Conservation (phyloP, 2,797 vertebrate species). For the Petrocephalus sullivani region DNA sequence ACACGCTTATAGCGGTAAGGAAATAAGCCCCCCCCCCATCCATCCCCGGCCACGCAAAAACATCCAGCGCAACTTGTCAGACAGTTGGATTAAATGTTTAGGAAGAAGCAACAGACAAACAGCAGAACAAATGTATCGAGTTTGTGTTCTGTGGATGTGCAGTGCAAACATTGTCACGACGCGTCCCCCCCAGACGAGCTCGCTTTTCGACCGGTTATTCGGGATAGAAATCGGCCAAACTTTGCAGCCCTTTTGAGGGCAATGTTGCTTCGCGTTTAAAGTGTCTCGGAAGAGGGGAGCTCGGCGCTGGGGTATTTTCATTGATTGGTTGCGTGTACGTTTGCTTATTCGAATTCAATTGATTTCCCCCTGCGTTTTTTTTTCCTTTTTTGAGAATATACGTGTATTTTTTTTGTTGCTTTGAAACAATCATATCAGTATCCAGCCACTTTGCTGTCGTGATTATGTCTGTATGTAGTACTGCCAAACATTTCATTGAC, state of each 20-base stretch:
- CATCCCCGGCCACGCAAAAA: background rate
- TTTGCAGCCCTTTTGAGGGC: conserved; percentile 25
- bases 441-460: background rate
- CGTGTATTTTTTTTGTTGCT: background rate
- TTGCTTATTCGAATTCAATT: background rate
- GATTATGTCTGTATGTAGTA: background rate
- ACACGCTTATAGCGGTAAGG: conserved; percentile 93
- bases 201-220: background rate
- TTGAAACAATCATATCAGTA: background rate
- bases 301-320: background rate
- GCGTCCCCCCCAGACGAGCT: background rate
- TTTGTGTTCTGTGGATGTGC: background rate
- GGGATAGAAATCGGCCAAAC: conserved; percentile 3
- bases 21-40: background rate
- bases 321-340: background rate
- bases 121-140: background rate
- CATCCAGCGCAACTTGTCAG: background rate
- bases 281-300: background rate
- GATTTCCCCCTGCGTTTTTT: background rate
- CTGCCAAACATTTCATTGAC: background rate
- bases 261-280: conserved; percentile 29
- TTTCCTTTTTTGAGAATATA: background rate
- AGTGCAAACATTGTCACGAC: background rate
- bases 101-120: background rate
- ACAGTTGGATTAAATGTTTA: background rate